Percentiles rank a stretch among this genome's conserved stretches.
Evolutionary conservation across 2,113 vertebrate genomes (phyloP).

Genomic region (Scolopax mira): DNA sequence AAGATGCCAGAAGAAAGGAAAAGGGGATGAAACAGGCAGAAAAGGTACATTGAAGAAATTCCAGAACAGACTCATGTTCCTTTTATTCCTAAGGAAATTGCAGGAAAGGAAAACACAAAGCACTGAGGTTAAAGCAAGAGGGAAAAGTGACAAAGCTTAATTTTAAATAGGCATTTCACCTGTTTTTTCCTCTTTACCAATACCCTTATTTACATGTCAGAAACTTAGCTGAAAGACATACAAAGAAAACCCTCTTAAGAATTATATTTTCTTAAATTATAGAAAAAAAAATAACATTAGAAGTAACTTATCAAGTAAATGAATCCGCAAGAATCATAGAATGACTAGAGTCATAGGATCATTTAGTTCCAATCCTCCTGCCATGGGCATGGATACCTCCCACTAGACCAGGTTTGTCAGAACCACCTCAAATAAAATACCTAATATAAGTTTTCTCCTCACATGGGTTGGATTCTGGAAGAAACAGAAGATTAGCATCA

Average conservation of each 20-base stretch:
- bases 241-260: background rate
- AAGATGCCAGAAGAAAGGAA: background rate
- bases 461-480: background rate
- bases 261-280: background rate
- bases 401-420: background rate
- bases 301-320: background rate
- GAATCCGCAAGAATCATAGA: background rate
- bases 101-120: background rate
- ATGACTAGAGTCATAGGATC: background rate
- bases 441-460: background rate
- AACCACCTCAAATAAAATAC: background rate
- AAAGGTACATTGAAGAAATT: background rate
- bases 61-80: background rate
- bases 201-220: background rate
- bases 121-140: background rate
- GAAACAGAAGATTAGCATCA: background rate
- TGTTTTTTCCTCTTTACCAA: background rate
- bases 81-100: background rate
- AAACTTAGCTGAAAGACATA: background rate
- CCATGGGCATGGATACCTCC: background rate
- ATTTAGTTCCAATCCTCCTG: background rate
- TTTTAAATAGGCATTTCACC: background rate
- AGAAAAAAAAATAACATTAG: background rate
- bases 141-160: background rate
- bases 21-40: background rate